Evolutionary conservation across 2,888 invertebrate species (phyloP).

Genomic region (Diaprepes abbreviatus): DNA sequence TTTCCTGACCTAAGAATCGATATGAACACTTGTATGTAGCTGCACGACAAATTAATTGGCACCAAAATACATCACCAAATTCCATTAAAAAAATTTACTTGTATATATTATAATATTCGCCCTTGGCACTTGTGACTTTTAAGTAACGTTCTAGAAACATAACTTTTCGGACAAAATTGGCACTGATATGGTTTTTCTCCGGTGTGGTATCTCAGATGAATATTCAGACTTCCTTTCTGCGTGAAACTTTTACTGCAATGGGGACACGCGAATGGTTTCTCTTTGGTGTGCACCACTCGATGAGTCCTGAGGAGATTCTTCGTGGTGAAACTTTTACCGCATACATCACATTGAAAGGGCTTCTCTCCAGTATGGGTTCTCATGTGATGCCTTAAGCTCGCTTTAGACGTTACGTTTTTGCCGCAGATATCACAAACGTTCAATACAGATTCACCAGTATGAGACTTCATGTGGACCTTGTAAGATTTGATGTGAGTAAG

Average conservation of each 20-base stretch:
- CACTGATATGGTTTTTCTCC: conserved; percentile 65
- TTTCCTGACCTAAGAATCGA: too few species aligned
- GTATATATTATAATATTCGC: conserved; percentile 7
- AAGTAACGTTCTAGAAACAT: conserved; percentile 54
- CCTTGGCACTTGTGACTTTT: conserved; percentile 55
- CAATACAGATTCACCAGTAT: conserved; percentile 39
- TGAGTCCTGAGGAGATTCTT: conserved; percentile 68
- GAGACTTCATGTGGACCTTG: conserved; percentile 49
- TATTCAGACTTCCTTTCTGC: conserved; percentile 69
- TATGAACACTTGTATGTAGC: too few species aligned
- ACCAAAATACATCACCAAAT: too few species aligned
- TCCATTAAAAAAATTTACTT: too few species aligned
- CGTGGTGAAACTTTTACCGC: conserved; percentile 65
- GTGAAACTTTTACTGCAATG: conserved; percentile 72
- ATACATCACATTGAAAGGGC: conserved; percentile 64
- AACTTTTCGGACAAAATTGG: conserved; percentile 50
- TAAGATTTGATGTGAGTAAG: conserved; percentile 47
- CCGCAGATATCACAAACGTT: conserved; percentile 50
- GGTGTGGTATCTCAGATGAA: conserved; percentile 70
- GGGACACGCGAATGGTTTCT: conserved; percentile 71
- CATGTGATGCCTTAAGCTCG: conserved; percentile 59
- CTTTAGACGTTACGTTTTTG: conserved; percentile 49
- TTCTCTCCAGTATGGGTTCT: conserved; percentile 63
- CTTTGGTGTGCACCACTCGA: conserved; percentile 70
- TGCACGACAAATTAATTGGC: too few species aligned